Percentiles rank a stretch among this genome's conserved stretches.
phyloP scores from a whole-genome alignment of 2,797 vertebrate species.

The Acipenser ruthenus region DNA sequence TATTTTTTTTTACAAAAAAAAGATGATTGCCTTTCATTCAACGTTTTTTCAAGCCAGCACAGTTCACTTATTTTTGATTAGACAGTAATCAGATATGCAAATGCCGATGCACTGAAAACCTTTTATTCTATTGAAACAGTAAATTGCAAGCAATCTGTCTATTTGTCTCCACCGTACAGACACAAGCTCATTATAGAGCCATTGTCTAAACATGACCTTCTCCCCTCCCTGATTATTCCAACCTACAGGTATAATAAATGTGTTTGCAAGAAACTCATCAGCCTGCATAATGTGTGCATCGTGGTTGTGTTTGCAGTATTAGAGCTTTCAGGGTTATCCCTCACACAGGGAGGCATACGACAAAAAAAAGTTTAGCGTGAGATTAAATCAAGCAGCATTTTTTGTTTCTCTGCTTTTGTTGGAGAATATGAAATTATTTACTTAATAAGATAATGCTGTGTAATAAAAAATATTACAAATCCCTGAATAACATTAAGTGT shows the following conservation, averaged over 20 bases:
- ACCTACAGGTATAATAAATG: background rate
- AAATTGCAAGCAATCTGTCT: slow-evolving; percentile 60
- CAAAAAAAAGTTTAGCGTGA: no score
- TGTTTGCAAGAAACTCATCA: background rate
- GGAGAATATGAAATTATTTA: no score
- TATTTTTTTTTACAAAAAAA: slow-evolving; percentile 35
- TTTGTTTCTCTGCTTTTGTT: no score
- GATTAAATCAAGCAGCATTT: no score
- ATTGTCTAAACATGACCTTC: slow-evolving; percentile 46
- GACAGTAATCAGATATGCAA: slow-evolving; percentile 66
- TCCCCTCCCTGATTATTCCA: background rate
- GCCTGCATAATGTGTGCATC: background rate
- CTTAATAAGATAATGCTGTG: no score
- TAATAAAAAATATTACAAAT: no score
- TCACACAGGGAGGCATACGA: no score
- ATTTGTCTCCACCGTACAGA: slow-evolving; percentile 50
- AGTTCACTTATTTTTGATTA: slow-evolving; percentile 67
- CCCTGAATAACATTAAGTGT: no score
- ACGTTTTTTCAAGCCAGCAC: slow-evolving; percentile 54
- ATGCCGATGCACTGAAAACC: slow-evolving; percentile 47
- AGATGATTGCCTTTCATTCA: slow-evolving; percentile 63
- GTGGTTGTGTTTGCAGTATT: no score
- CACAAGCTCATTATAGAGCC: slow-evolving; percentile 51
- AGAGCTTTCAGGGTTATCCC: no score
- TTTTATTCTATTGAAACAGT: slow-evolving; percentile 43